phyloP scores from a whole-genome alignment of 1,140 invertebrate species.

The Ceratitis capitata region DNA sequence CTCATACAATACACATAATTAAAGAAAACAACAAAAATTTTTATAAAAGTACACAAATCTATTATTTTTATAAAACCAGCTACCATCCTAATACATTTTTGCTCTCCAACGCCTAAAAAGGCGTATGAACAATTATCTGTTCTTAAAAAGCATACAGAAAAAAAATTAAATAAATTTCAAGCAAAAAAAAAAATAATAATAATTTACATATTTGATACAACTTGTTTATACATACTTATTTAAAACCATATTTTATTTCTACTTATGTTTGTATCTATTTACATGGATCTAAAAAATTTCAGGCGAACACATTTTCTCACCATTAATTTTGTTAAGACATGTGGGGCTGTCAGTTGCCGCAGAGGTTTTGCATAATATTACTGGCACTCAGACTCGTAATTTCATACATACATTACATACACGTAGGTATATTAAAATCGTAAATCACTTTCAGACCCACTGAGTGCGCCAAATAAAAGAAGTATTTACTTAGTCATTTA shows the following conservation, averaged over 20 bases:
- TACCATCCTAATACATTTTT: too few species aligned
- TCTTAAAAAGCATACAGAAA: too few species aligned
- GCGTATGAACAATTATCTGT: too few species aligned
- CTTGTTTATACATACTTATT: neutral
- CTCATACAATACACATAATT: too few species aligned
- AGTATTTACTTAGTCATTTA: neutral
- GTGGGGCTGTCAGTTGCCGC: neutral
- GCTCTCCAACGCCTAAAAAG: too few species aligned
- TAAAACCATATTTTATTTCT: neutral
- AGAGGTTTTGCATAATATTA: neutral
- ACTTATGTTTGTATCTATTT: neutral
- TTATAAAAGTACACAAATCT: too few species aligned
- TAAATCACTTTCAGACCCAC: conserved; percentile 1
- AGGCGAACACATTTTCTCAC: neutral
- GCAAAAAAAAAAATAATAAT: too few species aligned
- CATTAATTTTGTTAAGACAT: conserved; percentile 4
- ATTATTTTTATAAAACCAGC: too few species aligned
- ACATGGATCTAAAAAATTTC: neutral
- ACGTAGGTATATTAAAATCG: neutral
- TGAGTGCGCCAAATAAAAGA: neutral
- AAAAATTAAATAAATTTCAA: too few species aligned
- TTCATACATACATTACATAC: neutral
- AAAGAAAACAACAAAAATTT: too few species aligned
- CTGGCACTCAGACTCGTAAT: neutral
- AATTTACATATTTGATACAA: too few species aligned